phyloP scores from a whole-genome alignment of 2,888 invertebrate genomes.

The Rutpela maculata region DNA sequence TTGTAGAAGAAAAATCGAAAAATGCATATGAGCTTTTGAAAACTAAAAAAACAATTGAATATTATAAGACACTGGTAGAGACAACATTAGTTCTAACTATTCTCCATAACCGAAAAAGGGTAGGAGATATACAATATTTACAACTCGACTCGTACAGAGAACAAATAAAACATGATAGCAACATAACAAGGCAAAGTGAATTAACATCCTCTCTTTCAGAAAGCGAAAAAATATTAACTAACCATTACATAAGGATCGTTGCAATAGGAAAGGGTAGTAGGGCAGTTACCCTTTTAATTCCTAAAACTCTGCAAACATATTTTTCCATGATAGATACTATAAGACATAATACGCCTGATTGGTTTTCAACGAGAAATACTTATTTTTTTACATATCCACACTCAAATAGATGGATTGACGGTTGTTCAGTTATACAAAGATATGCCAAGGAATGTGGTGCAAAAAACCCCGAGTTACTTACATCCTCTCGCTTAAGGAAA shows the following conservation, averaged over 20 bases:
- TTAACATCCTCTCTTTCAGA: slow-evolving; percentile 48
- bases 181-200: slow-evolving; percentile 45
- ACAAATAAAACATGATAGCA: slow-evolving; percentile 6
- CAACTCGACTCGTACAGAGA: slow-evolving; percentile 49
- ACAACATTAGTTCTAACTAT: slow-evolving; percentile 54
- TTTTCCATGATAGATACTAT: background rate
- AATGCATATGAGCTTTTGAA: background rate
- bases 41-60: background rate
- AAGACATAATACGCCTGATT: background rate
- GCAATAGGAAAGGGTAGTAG: slow-evolving; percentile 54
- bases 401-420: background rate
- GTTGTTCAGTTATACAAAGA: background rate
- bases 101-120: slow-evolving; percentile 56
- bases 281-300: slow-evolving; percentile 42
- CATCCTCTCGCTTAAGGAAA: slow-evolving; percentile 39
- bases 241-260: slow-evolving; percentile 50
- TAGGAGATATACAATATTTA: slow-evolving; percentile 59
- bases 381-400: slow-evolving; percentile 13
- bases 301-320: slow-evolving; percentile 33
- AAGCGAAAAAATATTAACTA: slow-evolving; percentile 54
- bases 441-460: slow-evolving; percentile 42
- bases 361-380: background rate
- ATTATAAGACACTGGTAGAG: slow-evolving; percentile 54
- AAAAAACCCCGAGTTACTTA: slow-evolving; percentile 49
- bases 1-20: slow-evolving; percentile 44